Base-by-base conservation (phyloP, 2,797 vertebrate genomes). In the Eulemur mongoz region DNA sequence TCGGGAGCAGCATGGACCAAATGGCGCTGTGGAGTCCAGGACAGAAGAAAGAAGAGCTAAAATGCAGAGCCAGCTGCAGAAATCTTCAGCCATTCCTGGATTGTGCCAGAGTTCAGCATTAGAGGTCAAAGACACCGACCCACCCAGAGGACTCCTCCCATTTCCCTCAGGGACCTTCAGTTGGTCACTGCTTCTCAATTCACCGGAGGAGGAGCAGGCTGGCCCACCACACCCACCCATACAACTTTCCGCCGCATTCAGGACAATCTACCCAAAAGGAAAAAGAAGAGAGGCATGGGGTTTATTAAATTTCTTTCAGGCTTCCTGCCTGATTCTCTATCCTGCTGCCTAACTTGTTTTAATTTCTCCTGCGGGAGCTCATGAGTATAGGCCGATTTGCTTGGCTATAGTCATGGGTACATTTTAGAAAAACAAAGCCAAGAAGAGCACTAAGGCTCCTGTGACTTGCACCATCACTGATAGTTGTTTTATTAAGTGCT, bases 401-500 rank as follows among this genome's bases (percentile, higher is more conserved):
- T 95, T 94, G 96, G 93, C 95, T 93, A 59, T 35, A 38, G 94
- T 93, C 79, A 50, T 11, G 89, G 96, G 91, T 91, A 85, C 91
- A 92, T 96, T 91, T 93, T 78, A 95, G 93, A 95, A 90, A 97
- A 97, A 96, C 86, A 95, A 96, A 97, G 86, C 93, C 86, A 65
- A 95, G 94, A 89, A 88, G 94, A 95, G n/a, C 83, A 81, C 14
- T 4, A 23, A 72, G 76, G 27, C 82, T 96, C 79, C 88, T 0
- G 40, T 86, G 91, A 96, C 89, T 93, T 23, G 30, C 32, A 65
- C 79, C 89, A 61, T 82, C 43, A 8, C 91, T 88, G 76, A 82
- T 72, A 18, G 90, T 95, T 92, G 76, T 97, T 97, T 97, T 95
- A 95, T 95, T 97, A 97, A 97, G 97, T 96, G 94, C 81, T 54